Evolutionary conservation across 2,888 invertebrate genomes (phyloP), one percentile per base, ranked within the genome.

Genomic region (Biston betularia): DNA sequence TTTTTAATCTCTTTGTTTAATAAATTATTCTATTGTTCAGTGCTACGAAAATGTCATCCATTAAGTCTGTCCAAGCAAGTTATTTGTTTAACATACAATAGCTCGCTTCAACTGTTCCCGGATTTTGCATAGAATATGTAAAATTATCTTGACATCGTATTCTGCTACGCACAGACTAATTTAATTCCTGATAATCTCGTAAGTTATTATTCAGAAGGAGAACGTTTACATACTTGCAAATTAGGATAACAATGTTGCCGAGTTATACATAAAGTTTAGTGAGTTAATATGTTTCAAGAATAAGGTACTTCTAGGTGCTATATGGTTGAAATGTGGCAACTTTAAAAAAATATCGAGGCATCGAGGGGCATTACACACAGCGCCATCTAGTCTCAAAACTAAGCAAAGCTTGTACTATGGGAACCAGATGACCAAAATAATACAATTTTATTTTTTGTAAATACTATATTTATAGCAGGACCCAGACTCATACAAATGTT

Each of bases 111-210:
- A 42, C 50, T 63, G 35, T 60, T 44, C 44, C 11, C 12, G 38
- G 52, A 55, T 65, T 65, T 61, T 42, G 57, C 61, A 67, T 67
- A 49, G 61, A 63, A 63, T 48, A 65, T 62, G 57, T 61, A 65
- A 68, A 68, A 65, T 69, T 69, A 73, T 68, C 70, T 64, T 50
- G 49, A 67, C 71, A 62, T 35, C 54, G 53, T 65, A 65, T 71
- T 69, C 42, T 62, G 59, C 57, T 68, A 48, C 42, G 65, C 69
- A 65, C 63, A 68, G 57, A 55, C 59, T 74, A 59, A 74, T 72
- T 69, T 70, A 68, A 69, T 65, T 64, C 63, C 38, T 63, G 70
- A 71, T 73, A 62, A 73, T 70, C 71, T 70, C 52, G 46, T 64
- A 65, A 68, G 65, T 68, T 73, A 69, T 67, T 68, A 61, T 65